Evolutionary conservation across 2,113 vertebrate species (phyloP).

Genomic region (Pteropus alecto): DNA sequence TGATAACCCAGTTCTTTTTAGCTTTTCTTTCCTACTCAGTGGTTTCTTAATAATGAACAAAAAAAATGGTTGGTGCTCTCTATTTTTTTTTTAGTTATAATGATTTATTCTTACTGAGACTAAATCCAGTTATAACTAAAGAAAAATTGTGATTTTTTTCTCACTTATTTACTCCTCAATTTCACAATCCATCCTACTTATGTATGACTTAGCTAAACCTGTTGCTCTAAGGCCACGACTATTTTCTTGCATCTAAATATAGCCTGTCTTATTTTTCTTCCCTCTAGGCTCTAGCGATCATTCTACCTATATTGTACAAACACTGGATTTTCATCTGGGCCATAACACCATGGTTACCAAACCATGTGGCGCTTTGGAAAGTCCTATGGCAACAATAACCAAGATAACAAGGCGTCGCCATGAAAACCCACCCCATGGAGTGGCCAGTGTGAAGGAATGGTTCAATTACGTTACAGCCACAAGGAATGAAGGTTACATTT

Average conservation of each 20-base stretch:
- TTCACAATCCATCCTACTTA: background rate
- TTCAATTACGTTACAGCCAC: constrained; percentile 98
- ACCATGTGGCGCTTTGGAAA: constrained; percentile 96
- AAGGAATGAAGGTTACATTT: constrained; percentile 92
- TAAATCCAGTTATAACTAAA: background rate
- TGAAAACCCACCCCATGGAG: constrained; percentile 97
- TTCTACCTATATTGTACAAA: constrained; percentile 97
- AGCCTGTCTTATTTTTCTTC: background rate
- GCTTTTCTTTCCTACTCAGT: background rate
- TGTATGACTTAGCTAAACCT: background rate
- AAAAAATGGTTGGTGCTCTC: background rate
- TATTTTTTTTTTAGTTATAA: no score
- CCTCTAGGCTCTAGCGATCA: constrained; percentile 92
- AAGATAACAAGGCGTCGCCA: constrained; percentile 97
- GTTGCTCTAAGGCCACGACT: background rate
- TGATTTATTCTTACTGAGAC: background rate
- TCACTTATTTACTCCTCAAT: background rate
- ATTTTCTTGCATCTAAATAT: constrained; percentile 22
- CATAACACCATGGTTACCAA: constrained; percentile 99
- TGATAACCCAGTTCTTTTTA: background rate
- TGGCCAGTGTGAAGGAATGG: constrained; percentile 98
- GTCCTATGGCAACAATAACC: constrained; percentile 98
- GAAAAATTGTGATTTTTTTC: background rate
- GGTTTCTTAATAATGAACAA: constrained; percentile 6
- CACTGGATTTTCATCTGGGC: constrained; percentile 96